phyloP scores from a whole-genome alignment of 2,888 invertebrate genomes.

The Rugalucina vietnamica region DNA sequence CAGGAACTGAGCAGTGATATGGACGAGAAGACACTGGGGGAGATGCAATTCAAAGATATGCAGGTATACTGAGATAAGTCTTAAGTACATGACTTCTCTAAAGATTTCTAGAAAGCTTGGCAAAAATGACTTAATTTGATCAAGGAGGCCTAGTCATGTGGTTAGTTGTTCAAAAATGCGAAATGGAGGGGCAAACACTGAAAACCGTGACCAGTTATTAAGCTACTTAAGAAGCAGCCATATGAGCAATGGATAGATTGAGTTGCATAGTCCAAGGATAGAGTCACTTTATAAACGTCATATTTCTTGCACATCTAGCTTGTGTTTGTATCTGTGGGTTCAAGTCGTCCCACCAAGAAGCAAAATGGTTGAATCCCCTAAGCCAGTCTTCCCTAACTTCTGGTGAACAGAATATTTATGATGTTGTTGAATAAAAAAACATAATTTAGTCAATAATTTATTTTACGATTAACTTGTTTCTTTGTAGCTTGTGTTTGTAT shows the following conservation, averaged over 20 bases:
- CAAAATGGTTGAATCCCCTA: slow-evolving; percentile 92
- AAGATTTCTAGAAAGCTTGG: too few species aligned
- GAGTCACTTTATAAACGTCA: too few species aligned
- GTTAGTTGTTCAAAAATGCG: too few species aligned
- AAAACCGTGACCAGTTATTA: too few species aligned
- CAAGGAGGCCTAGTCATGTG: too few species aligned
- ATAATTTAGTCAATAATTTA: slow-evolving; percentile 97
- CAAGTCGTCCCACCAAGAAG: slow-evolving; percentile 87
- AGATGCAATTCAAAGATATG: slow-evolving; percentile 97
- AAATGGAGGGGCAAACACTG: too few species aligned
- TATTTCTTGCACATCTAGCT: too few species aligned
- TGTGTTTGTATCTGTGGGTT: slow-evolving; percentile 95
- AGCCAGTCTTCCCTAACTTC: slow-evolving; percentile 93
- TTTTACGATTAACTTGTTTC: background rate
- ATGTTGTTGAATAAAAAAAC: slow-evolving; percentile 92
- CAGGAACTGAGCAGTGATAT: slow-evolving; percentile 96
- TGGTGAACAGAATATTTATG: slow-evolving; percentile 92
- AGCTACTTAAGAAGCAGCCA: too few species aligned
- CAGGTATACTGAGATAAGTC: slow-evolving; percentile 88
- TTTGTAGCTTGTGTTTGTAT: slow-evolving; percentile 93
- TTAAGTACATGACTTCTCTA: too few species aligned
- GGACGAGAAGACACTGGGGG: slow-evolving; percentile 94
- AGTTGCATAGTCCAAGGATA: too few species aligned
- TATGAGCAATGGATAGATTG: too few species aligned
- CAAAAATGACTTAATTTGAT: too few species aligned